Percentiles rank a stretch among this genome's conserved stretches.
Conservation (phyloP, 2,888 invertebrate genomes). For the Aphidius colemani region DNA sequence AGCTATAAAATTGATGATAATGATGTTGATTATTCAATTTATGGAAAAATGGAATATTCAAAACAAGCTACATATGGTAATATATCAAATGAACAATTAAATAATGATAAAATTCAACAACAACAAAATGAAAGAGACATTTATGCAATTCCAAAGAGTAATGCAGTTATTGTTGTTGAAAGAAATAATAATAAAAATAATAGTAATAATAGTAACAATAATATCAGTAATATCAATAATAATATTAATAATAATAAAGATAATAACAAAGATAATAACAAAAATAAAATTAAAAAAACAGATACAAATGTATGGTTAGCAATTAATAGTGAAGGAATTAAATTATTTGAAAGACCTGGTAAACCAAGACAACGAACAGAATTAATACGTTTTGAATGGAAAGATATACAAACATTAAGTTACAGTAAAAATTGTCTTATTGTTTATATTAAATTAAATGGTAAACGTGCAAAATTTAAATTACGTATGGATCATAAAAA, state of each 20-base stretch:
- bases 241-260: conserved; percentile 35
- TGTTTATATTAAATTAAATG: conserved; percentile 63
- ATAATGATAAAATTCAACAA: conserved; percentile 17
- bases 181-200: conserved; percentile 39
- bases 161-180: conserved; percentile 22
- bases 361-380: conserved; percentile 50
- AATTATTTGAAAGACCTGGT: conserved; percentile 56
- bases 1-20: conserved; percentile 42
- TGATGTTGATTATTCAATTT: conserved; percentile 36
- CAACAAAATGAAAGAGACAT: conserved; percentile 28
- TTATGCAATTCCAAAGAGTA: conserved; percentile 35
- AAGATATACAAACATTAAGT: conserved; percentile 76
- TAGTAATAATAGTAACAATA: conserved; percentile 35
- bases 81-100: conserved; percentile 40
- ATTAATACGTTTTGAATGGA: conserved; percentile 67
- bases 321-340: conserved; percentile 58
- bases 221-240: not conserved
- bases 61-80: conserved; percentile 36
- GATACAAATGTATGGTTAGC: conserved; percentile 60
- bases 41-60: conserved; percentile 40
- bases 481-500: conserved; percentile 76
- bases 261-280: conserved; percentile 38
- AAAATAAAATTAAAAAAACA: conserved; percentile 45
- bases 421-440: conserved; percentile 75
- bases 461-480: conserved; percentile 72